phyloP scores from a whole-genome alignment of 1,140 invertebrate species.

The Daktulosphaira vitifoliae region DNA sequence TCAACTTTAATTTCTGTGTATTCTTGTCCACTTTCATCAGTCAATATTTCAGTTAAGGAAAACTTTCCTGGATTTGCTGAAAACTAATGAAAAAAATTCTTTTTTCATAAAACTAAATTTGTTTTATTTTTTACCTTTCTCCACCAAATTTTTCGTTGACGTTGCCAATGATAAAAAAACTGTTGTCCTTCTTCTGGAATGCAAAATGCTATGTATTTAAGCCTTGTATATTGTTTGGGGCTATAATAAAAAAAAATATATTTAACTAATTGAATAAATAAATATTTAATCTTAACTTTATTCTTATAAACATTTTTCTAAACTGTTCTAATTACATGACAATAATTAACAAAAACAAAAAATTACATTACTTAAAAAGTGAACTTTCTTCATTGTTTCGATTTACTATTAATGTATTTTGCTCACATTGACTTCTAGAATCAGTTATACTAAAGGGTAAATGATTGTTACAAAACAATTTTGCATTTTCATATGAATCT shows the following conservation, averaged over 20 bases:
- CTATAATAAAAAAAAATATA: too few relatives aligned
- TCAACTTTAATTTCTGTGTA: slow-evolving; percentile 49
- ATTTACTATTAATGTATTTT: neutral
- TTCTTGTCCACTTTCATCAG: slow-evolving; percentile 40
- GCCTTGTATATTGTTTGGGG: slow-evolving; percentile 34
- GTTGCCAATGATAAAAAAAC: slow-evolving; percentile 59
- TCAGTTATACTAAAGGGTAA: slow-evolving; percentile 35
- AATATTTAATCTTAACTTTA: too few relatives aligned
- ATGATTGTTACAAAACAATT: slow-evolving; percentile 27
- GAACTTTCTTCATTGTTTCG: neutral
- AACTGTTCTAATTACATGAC: too few relatives aligned
- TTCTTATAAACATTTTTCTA: too few relatives aligned
- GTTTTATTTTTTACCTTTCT: slow-evolving; percentile 50
- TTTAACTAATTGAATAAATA: too few relatives aligned
- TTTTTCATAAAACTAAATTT: slow-evolving; percentile 41
- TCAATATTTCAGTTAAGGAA: slow-evolving; percentile 48
- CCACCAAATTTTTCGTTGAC: slow-evolving; percentile 72
- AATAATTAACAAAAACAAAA: too few relatives aligned
- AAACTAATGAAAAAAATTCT: slow-evolving; percentile 48
- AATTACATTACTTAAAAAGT: slow-evolving; percentile 28
- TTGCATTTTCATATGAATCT: slow-evolving; percentile 32
- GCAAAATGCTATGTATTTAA: slow-evolving; percentile 44
- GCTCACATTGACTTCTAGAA: slow-evolving; percentile 21
- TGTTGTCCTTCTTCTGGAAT: slow-evolving; percentile 45
- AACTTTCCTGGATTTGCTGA: slow-evolving; percentile 57